Evolutionary conservation across 1,140 invertebrate genomes (phyloP).

Genomic region (Tetramorium simillimum): DNA sequence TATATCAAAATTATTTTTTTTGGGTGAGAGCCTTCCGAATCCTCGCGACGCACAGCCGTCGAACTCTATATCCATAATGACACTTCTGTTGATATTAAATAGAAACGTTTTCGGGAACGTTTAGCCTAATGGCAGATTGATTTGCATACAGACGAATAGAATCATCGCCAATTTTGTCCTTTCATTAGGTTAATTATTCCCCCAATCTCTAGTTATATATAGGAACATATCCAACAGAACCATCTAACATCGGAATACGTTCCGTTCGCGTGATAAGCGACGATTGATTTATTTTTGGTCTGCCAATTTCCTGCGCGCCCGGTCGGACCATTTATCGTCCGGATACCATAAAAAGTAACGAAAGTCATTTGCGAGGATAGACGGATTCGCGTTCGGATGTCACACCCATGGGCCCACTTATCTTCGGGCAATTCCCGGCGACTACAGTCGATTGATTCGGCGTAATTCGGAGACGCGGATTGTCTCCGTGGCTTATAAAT

Average conservation of each 20-base stretch:
- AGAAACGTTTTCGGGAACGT: not conserved
- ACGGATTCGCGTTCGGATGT: slow-evolving; percentile 29
- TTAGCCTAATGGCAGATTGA: slow-evolving; percentile 8
- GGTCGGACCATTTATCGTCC: slow-evolving; percentile 24
- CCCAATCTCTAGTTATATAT: not conserved
- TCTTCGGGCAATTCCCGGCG: not conserved
- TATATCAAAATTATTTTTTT: no score
- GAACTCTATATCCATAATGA: not conserved
- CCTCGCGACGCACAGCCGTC: not conserved
- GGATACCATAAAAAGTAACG: not conserved
- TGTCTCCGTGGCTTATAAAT: not conserved
- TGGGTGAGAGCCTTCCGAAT: not conserved
- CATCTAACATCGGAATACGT: not conserved
- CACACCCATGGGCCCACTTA: not conserved
- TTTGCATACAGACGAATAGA: not conserved
- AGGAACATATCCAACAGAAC: not conserved
- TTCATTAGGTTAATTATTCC: slow-evolving; percentile 38
- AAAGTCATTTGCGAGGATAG: slow-evolving; percentile 10
- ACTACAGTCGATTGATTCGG: not conserved
- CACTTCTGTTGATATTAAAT: slow-evolving; percentile 4
- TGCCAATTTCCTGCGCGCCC: slow-evolving; percentile 3
- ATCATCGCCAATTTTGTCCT: slow-evolving; percentile 12
- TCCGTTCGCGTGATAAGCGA: slow-evolving; percentile 18
- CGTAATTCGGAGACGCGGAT: not conserved
- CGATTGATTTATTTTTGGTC: slow-evolving; percentile 38